A percentile compares a stretch with the other conserved stretches of the same genome.
These are phyloP conservation scores for Talpa occidentalis DNA, from an alignment of 2,113 vertebrate species.

Conservation along the genomic window DNA sequence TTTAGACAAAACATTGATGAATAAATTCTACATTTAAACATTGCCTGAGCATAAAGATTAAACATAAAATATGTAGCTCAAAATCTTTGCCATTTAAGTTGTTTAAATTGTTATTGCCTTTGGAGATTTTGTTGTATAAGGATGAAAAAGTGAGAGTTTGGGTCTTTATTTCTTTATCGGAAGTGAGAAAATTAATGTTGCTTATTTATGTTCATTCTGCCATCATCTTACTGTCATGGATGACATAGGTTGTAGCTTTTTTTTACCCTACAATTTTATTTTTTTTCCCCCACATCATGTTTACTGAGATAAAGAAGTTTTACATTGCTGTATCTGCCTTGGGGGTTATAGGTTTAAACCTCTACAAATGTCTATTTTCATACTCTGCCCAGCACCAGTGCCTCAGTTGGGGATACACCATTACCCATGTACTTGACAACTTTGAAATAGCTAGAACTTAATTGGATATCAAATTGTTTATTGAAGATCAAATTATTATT, in stretches of 20 bases:
- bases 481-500: slow-evolving; percentile 24
- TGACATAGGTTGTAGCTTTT: not conserved
- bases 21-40: not conserved
- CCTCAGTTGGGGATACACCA: not conserved
- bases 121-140: not conserved
- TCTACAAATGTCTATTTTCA: too few relatives aligned
- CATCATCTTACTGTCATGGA: not conserved
- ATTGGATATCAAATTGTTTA: not conserved
- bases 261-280: too few relatives aligned
- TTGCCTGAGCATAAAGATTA: not conserved
- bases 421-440: not conserved
- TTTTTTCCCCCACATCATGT: too few relatives aligned
- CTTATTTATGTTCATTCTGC: not conserved
- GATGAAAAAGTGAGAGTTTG: not conserved
- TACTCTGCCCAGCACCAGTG: too few relatives aligned
- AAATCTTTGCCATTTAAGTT: not conserved
- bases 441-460: not conserved
- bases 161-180: not conserved
- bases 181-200: not conserved
- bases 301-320: too few relatives aligned
- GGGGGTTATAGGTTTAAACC: too few relatives aligned
- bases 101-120: not conserved
- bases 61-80: not conserved
- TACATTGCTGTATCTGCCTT: too few relatives aligned
- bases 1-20: not conserved